These are phyloP conservation scores for Drosophila parabipectinata DNA, from an alignment of 1,140 invertebrate species.

Conservation along the genomic window DNA sequence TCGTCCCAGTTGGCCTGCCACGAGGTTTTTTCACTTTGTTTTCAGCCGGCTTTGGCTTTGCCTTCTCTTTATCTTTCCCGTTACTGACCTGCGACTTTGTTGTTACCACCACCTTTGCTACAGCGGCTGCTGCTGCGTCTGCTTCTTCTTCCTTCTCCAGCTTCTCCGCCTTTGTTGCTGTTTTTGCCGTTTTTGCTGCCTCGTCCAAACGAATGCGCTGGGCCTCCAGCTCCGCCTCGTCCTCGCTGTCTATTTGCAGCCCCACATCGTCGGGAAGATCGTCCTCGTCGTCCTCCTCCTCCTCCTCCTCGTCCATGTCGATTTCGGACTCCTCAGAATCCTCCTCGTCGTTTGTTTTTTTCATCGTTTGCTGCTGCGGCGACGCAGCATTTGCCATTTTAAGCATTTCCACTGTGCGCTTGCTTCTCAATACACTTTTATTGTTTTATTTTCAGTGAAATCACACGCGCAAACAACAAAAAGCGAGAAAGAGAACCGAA, in stretches of 20 bases:
- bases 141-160: constrained; percentile 15
- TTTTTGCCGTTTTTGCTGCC: constrained; percentile 32
- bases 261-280: constrained; percentile 61
- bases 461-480: constrained; percentile 7
- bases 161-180: constrained; percentile 24
- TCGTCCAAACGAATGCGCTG: constrained; percentile 73
- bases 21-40: constrained; percentile 34
- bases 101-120: constrained; percentile 9
- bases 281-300: constrained; percentile 55
- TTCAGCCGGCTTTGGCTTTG: constrained; percentile 13
- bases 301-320: constrained; percentile 66
- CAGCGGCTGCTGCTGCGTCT: constrained; percentile 8
- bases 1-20: constrained; percentile 34
- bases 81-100: constrained; percentile 75
- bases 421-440: neutral
- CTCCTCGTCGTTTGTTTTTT: constrained; percentile 61
- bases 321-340: constrained; percentile 73
- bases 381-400: constrained; percentile 70
- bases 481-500: constrained; percentile 40
- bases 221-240: constrained; percentile 78
- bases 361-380: constrained; percentile 55
- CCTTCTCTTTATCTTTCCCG: constrained; percentile 52
- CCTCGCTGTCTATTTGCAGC: constrained; percentile 77
- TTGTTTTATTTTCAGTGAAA: neutral
- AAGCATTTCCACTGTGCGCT: constrained; percentile 30